Conservation (phyloP, 1,140 invertebrate genomes). For the Lethrus apterus region DNA sequence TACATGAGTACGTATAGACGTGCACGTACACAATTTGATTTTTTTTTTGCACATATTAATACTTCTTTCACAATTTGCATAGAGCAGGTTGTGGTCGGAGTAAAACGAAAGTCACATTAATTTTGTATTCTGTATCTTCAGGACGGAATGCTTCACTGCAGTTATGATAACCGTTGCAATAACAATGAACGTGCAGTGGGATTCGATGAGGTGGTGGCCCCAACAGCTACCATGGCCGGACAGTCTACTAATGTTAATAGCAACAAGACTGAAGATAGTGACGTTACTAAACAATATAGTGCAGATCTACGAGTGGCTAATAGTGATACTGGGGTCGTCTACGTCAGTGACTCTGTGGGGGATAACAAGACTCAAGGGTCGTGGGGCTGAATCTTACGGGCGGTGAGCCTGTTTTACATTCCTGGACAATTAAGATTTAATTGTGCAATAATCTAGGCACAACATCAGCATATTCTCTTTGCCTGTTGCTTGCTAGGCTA, state of each 20-base stretch:
- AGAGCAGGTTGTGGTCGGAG: conserved; percentile 16
- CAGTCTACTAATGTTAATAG: conserved; percentile 11
- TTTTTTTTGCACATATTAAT: conserved; percentile 5
- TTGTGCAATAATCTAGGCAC: conserved; percentile 26
- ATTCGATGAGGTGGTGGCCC: conserved; percentile 35
- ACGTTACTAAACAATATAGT: conserved; percentile 30
- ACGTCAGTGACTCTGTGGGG: conserved; percentile 28
- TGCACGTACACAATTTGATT: conserved; percentile 8
- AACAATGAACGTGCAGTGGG: conserved; percentile 38
- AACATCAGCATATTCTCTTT: conserved; percentile 19
- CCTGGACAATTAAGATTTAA: conserved; percentile 31
- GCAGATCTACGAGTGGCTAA: conserved; percentile 29
- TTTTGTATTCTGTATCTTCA: conserved; percentile 33
- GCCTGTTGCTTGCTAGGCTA: conserved; percentile 27
- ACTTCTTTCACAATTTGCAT: conserved; percentile 21
- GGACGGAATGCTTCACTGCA: conserved; percentile 55
- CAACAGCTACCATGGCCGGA: conserved; percentile 16
- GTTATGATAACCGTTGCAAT: conserved; percentile 54
- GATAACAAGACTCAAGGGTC: conserved; percentile 28
- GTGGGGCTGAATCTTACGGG: conserved; percentile 12
- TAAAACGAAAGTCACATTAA: conserved; percentile 2
- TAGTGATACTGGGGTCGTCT: conserved; percentile 26
- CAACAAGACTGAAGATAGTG: conserved; percentile 21
- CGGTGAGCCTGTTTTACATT: conserved; percentile 24
- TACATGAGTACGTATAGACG: conserved; percentile 11